Conservation (phyloP, 2,797 vertebrate genomes). For the Ciconia nigra region DNA sequence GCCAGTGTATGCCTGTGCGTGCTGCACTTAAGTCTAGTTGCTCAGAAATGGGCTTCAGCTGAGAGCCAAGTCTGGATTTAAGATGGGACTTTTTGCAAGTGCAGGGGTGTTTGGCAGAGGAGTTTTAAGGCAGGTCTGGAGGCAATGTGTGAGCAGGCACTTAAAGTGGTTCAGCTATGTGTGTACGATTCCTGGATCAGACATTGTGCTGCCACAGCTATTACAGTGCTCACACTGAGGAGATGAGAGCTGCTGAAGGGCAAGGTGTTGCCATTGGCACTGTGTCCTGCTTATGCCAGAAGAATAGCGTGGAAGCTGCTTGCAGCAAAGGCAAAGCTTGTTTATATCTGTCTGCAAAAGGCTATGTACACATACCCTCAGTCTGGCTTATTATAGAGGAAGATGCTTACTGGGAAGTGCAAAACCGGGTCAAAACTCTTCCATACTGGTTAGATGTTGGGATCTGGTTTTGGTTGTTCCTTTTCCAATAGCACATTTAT, state of each 20-base stretch:
- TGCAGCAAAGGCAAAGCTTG: background rate
- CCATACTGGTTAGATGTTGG: background rate
- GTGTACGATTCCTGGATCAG: background rate
- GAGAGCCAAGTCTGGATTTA: background rate
- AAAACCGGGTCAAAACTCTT: background rate
- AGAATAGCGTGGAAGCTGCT: background rate
- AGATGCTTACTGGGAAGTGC: background rate
- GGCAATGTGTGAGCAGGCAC: background rate
- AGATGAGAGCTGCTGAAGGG: background rate
- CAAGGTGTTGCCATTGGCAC: slow-evolving; percentile 4
- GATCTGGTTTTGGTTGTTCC: background rate
- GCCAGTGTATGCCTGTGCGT: accelerated
- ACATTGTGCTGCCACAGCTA: background rate
- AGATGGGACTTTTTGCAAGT: background rate
- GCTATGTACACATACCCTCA: background rate
- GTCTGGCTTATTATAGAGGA: background rate
- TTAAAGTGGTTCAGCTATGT: background rate
- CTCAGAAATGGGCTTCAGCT: background rate
- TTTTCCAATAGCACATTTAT: background rate
- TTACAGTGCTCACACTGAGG: background rate
- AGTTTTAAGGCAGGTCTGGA: background rate
- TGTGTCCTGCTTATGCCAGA: background rate
- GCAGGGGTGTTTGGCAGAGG: background rate
- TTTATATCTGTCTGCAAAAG: background rate
- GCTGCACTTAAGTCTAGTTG: accelerated